phyloP scores from a whole-genome alignment of 2,797 vertebrate genomes.

The Otus scops region DNA sequence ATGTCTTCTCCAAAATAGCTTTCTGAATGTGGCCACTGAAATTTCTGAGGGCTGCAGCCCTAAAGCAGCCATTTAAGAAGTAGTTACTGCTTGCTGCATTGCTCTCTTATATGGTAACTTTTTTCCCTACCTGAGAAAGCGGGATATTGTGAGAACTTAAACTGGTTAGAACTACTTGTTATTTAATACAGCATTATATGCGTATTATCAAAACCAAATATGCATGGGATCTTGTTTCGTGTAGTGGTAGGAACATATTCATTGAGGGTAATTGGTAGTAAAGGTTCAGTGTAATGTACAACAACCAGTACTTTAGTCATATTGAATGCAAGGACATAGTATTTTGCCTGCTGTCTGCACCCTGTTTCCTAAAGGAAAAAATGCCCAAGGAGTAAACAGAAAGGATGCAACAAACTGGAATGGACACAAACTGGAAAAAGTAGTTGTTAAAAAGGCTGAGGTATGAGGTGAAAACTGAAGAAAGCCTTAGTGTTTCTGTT shows the following conservation, averaged over 20 bases:
- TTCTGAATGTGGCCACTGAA: background rate
- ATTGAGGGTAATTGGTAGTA: background rate
- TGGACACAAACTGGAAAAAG: background rate
- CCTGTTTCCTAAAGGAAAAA: background rate
- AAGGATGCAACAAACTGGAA: background rate
- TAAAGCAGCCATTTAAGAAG: background rate
- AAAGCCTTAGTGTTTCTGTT: background rate
- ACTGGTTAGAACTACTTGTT: background rate
- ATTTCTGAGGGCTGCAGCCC: background rate
- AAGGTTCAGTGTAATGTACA: background rate
- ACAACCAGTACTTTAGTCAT: background rate
- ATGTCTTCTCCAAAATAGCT: background rate
- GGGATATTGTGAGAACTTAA: background rate
- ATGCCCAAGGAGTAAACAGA: background rate
- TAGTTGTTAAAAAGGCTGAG: background rate
- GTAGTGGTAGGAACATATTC: background rate
- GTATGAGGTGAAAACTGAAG: background rate
- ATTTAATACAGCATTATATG: background rate
- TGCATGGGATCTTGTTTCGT: background rate
- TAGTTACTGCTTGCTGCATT: background rate
- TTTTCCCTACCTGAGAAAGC: background rate
- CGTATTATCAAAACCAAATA: background rate
- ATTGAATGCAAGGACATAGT: background rate
- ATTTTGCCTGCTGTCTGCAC: background rate
- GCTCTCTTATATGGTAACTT: background rate